Conservation (phyloP, 2,797 vertebrate genomes). For the Pampus argenteus region DNA sequence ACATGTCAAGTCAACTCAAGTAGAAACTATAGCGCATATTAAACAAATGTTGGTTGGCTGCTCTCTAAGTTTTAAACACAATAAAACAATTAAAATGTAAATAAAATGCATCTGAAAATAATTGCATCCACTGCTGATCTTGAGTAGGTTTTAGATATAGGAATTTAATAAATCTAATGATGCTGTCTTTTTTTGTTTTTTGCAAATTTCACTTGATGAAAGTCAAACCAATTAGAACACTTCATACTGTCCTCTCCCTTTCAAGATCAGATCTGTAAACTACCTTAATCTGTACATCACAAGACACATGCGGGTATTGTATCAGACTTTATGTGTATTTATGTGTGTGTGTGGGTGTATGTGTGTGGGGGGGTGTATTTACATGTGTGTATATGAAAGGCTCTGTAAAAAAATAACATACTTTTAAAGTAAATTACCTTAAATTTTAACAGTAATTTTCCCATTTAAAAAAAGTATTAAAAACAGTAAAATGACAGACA, state of each 20-base stretch:
- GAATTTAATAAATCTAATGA: constrained; percentile 12
- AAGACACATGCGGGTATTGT: constrained; percentile 10
- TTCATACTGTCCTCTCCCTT: not conserved
- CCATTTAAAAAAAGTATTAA: no score
- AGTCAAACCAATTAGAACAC: not conserved
- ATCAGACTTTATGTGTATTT: constrained; percentile 12
- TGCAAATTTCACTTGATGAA: not conserved
- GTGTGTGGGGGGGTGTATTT: not conserved
- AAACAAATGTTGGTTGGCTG: no score
- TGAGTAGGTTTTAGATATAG: not conserved
- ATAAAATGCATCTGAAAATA: not conserved
- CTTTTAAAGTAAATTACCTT: no score
- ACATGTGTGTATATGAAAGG: constrained; percentile 3
- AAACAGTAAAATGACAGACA: no score
- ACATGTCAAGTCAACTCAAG: no score
- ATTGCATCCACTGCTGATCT: not conserved
- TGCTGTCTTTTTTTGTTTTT: not conserved
- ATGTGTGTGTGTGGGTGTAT: constrained; percentile 25
- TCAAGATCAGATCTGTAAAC: not conserved
- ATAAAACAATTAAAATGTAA: no score
- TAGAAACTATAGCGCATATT: no score
- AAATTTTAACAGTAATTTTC: no score
- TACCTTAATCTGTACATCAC: constrained; percentile 17
- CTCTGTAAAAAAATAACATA: no score
- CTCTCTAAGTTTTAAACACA: no score